Evolutionary conservation across 2,888 invertebrate genomes (phyloP).

Genomic region (Morpho achilles): DNA sequence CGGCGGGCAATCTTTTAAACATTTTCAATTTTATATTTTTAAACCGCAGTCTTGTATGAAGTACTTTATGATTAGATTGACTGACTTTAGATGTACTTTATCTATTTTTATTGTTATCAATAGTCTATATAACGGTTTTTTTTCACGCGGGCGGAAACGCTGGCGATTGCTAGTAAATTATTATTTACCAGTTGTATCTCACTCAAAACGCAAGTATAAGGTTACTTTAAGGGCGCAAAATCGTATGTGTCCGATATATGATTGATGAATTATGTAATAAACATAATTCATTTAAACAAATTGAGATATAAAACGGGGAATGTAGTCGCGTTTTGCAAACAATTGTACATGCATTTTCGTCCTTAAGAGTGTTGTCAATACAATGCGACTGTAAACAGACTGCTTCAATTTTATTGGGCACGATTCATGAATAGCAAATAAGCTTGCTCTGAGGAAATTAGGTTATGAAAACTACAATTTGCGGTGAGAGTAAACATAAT

Average conservation of each 20-base stretch:
- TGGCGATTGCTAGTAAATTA: too few relatives aligned
- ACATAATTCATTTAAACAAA: background rate
- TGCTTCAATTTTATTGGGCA: constrained; percentile 53
- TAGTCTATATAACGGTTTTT: too few relatives aligned
- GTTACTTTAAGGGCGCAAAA: background rate
- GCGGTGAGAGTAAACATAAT: constrained; percentile 14
- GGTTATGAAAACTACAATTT: constrained; percentile 31
- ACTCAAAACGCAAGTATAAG: too few relatives aligned
- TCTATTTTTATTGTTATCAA: too few relatives aligned
- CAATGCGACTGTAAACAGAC: constrained; percentile 51
- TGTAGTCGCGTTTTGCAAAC: constrained; percentile 1
- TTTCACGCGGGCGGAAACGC: too few relatives aligned
- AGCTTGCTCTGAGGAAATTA: constrained; percentile 44
- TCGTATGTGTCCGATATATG: background rate
- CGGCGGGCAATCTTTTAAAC: too few relatives aligned
- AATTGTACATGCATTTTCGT: constrained; percentile 1
- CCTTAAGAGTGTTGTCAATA: constrained; percentile 43
- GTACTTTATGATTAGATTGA: too few relatives aligned
- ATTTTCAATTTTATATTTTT: too few relatives aligned
- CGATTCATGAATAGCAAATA: constrained; percentile 48
- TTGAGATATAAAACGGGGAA: background rate
- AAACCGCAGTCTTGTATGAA: too few relatives aligned
- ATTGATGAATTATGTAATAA: too few relatives aligned
- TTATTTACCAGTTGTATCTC: too few relatives aligned
- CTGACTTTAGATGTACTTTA: too few relatives aligned